Conservation (phyloP, 2,888 invertebrate species). For the Laspeyria flexula region DNA sequence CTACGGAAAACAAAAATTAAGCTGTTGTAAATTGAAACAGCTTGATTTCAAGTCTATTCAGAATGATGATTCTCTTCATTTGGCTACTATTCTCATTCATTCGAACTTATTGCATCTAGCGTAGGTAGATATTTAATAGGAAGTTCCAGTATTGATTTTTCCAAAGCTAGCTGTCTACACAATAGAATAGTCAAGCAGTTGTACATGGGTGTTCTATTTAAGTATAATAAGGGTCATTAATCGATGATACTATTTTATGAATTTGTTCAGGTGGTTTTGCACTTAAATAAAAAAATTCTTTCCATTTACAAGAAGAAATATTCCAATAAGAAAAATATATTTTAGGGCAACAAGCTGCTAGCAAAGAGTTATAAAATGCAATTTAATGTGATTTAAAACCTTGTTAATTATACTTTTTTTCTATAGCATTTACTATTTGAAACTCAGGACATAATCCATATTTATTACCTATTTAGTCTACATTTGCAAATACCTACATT, state of each 20-base stretch:
- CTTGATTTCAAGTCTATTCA: slow-evolving; percentile 11
- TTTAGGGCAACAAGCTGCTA: too few species aligned
- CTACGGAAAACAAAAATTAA: slow-evolving; percentile 30
- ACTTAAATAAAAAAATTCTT: neutral
- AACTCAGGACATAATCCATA: too few species aligned
- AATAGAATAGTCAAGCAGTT: slow-evolving; percentile 56
- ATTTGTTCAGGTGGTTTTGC: neutral
- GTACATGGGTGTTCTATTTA: slow-evolving; percentile 20
- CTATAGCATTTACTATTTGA: too few species aligned
- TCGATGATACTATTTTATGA: slow-evolving; percentile 1
- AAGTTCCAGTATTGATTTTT: slow-evolving; percentile 79
- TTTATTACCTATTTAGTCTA: too few species aligned
- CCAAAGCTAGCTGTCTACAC: slow-evolving; percentile 62
- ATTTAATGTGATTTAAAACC: too few species aligned
- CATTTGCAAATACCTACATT: neutral
- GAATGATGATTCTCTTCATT: slow-evolving; percentile 19
- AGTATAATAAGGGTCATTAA: slow-evolving; percentile 6
- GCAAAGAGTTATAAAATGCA: too few species aligned
- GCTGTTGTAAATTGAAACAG: slow-evolving; percentile 23
- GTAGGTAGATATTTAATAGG: slow-evolving; percentile 43
- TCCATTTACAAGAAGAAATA: neutral
- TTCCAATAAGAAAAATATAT: slow-evolving; percentile 14
- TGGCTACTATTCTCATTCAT: neutral
- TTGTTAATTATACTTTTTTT: too few species aligned
- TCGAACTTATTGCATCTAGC: slow-evolving; percentile 13